Conservation (phyloP, 2,888 invertebrate genomes). For the Coenonympha glycerion region DNA sequence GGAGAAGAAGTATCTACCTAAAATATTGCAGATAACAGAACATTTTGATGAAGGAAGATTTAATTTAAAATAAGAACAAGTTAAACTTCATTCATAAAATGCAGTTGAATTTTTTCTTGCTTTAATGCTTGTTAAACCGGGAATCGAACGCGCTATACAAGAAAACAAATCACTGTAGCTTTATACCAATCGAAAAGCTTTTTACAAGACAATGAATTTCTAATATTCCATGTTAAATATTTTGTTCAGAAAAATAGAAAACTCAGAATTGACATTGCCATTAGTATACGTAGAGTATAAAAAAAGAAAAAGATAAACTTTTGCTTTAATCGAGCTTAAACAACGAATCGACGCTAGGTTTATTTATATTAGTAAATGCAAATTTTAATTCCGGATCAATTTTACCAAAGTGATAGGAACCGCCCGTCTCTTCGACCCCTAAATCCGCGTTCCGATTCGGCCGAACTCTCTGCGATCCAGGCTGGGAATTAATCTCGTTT, state of each 20-base stretch:
- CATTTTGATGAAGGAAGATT: no score
- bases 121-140: no score
- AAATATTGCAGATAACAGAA: no score
- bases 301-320: background rate
- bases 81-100: no score
- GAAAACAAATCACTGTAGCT: no score
- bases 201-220: background rate
- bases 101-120: no score
- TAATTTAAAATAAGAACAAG: no score
- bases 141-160: no score
- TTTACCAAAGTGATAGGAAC: constrained; percentile 22
- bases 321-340: constrained; percentile 7
- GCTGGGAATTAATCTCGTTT: constrained; percentile 42
- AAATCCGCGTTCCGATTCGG: constrained; percentile 48
- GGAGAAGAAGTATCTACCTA: no score
- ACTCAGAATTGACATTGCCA: no score
- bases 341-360: constrained; percentile 25
- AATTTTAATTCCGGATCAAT: constrained; percentile 38
- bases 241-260: background rate
- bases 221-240: background rate
- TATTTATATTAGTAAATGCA: constrained; percentile 14
- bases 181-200: background rate
- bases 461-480: constrained; percentile 36
- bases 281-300: no score
- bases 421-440: constrained; percentile 33